These are phyloP conservation scores for Eupithecia subumbrata DNA, from an alignment of 2,888 invertebrate genomes.

Conservation along the genomic window DNA sequence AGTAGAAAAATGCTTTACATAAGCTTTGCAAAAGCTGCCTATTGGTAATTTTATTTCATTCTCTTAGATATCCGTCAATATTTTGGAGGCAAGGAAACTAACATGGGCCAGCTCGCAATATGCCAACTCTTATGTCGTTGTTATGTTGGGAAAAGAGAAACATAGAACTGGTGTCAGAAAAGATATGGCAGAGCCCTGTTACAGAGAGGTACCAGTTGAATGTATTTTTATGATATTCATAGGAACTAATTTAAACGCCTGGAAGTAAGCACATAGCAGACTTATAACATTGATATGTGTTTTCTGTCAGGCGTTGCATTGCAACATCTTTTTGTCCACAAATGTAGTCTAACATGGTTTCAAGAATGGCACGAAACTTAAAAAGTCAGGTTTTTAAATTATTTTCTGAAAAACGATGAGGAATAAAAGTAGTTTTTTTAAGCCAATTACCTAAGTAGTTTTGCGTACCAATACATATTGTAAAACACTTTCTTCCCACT, in stretches of 20 bases:
- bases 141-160: conserved; percentile 85
- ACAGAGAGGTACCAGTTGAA: conserved; percentile 84
- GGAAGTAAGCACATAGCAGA: neutral
- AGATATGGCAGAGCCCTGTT: conserved; percentile 86
- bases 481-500: neutral
- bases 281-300: neutral
- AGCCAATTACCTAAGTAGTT: neutral
- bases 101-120: conserved; percentile 84
- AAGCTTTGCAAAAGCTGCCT: neutral
- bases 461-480: neutral
- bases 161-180: conserved; percentile 83
- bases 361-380: neutral
- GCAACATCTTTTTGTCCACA: neutral
- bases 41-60: neutral
- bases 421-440: neutral
- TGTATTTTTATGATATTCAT: neutral
- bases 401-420: neutral
- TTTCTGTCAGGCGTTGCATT: neutral
- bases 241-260: neutral
- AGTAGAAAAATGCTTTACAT: neutral
- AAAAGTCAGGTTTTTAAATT: neutral
- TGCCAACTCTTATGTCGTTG: conserved; percentile 84
- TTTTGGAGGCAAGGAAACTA: conserved; percentile 86
- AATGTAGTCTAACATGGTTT: neutral
- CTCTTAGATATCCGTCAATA: conserved; percentile 84